Conservation (phyloP, 2,888 invertebrate genomes). For the Drosophila kanekoi region DNA sequence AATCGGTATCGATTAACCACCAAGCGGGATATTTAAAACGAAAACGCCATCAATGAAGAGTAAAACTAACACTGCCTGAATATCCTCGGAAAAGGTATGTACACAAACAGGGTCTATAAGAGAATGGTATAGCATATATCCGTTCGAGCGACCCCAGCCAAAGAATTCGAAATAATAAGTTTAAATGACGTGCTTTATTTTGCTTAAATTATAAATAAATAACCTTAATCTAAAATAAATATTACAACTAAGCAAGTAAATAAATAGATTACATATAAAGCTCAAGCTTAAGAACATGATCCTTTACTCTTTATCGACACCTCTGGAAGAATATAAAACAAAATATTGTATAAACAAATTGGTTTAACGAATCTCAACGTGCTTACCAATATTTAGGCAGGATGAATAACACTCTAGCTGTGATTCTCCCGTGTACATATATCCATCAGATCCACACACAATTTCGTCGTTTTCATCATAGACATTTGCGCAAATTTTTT, state of each 20-base stretch:
- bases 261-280: constrained; percentile 26
- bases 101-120: no score
- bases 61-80: no score
- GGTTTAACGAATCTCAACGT: neutral
- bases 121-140: no score
- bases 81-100: no score
- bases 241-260: constrained; percentile 41
- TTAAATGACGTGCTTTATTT: constrained; percentile 37
- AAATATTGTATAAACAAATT: neutral
- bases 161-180: neutral
- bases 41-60: no score
- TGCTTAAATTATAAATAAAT: constrained; percentile 47
- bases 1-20: neutral
- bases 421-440: constrained; percentile 84
- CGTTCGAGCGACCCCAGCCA: no score
- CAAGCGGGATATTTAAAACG: no score
- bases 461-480: constrained; percentile 84
- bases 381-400: constrained; percentile 83
- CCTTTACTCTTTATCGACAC: constrained; percentile 84
- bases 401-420: constrained; percentile 83
- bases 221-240: constrained; percentile 30
- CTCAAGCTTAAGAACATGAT: constrained; percentile 67
- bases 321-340: constrained; percentile 61
- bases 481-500: constrained; percentile 83
- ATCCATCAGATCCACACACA: constrained; percentile 83